A percentile compares a stretch with the other conserved stretches of the same genome.
phyloP scores from a whole-genome alignment of 2,113 vertebrate species.

The Pelobates fuscus region DNA sequence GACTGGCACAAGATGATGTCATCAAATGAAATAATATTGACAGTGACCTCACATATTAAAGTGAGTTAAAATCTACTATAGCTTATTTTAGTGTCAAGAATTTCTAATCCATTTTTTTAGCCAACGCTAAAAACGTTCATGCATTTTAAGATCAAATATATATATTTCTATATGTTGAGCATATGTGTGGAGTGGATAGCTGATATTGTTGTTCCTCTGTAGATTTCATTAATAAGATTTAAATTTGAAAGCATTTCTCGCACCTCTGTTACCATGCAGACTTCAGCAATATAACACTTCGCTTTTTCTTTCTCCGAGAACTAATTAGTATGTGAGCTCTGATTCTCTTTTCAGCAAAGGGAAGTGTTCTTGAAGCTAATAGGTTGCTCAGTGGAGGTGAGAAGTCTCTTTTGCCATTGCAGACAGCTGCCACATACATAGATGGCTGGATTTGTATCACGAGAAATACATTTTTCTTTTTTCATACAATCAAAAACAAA shows the following conservation, averaged over 20 bases:
- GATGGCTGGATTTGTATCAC: neutral
- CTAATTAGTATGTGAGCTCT: conserved; percentile 44
- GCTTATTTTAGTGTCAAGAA: too few species aligned
- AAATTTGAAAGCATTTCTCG: conserved; percentile 23
- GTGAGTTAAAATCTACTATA: too few species aligned
- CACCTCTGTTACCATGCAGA: conserved; percentile 32
- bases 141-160: too few species aligned
- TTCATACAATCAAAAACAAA: neutral
- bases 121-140: too few species aligned
- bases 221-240: conserved; percentile 34
- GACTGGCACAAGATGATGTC: too few species aligned
- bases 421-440: conserved; percentile 10
- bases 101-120: too few species aligned
- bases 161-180: too few species aligned
- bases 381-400: conserved; percentile 39
- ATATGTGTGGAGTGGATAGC: too few species aligned
- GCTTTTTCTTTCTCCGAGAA: conserved; percentile 32
- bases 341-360: conserved; percentile 14
- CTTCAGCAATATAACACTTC: conserved; percentile 12
- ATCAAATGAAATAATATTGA: too few species aligned
- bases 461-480: conserved; percentile 6
- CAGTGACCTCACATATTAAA: too few species aligned
- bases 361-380: conserved; percentile 39
- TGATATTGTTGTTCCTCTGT: neutral
- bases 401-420: conserved; percentile 26